phyloP scores from a whole-genome alignment of 2,113 vertebrate genomes.

The Pelecanus crispus region DNA sequence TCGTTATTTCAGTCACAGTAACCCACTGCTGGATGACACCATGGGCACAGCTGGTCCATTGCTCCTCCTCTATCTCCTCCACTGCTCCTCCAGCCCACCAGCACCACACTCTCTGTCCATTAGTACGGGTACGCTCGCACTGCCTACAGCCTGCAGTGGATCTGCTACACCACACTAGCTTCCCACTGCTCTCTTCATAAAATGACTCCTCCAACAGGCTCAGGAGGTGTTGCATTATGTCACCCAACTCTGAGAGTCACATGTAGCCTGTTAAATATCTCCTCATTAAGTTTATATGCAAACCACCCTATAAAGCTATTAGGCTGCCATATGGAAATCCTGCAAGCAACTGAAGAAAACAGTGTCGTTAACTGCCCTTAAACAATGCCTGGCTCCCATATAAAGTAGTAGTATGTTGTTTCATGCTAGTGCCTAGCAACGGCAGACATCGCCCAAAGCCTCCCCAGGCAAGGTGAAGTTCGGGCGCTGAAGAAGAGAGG shows the following conservation, averaged over 20 bases:
- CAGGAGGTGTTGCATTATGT: background rate
- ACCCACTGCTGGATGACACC: background rate
- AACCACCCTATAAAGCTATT: background rate
- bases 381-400: background rate
- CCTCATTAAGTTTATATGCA: background rate
- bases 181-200: background rate
- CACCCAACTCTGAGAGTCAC: background rate
- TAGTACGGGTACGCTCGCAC: background rate
- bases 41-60: background rate
- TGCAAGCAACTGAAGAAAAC: background rate
- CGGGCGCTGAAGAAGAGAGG: fast-evolving
- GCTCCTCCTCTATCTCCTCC: background rate
- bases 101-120: background rate
- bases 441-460: background rate
- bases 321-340: background rate
- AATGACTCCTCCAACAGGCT: background rate
- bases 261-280: background rate
- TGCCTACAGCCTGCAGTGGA: background rate
- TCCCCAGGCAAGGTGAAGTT: background rate
- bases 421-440: background rate
- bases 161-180: background rate
- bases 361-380: background rate
- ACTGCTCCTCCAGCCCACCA: background rate
- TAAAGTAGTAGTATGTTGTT: background rate
- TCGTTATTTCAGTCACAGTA: fast-evolving